Evolutionary conservation across 2,797 vertebrate species (phyloP).

Genomic region (Alcedo atthis): DNA sequence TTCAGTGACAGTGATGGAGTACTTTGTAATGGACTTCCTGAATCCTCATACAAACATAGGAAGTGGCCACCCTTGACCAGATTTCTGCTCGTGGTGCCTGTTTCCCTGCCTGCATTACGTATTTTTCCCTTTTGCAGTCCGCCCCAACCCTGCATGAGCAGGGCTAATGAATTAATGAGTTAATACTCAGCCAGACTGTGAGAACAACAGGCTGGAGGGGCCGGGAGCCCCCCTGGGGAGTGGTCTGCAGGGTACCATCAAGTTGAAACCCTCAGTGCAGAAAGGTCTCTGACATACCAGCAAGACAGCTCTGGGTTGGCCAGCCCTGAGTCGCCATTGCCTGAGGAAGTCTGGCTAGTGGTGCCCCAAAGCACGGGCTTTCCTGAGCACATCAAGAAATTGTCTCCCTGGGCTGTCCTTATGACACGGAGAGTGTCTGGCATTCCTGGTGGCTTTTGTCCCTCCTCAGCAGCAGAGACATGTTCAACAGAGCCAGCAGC

Average conservation of each 20-base stretch:
- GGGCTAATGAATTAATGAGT: background rate
- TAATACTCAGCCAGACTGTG: background rate
- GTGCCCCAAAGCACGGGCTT: background rate
- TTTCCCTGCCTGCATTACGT: conserved; percentile 32
- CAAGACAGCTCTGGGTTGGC: background rate
- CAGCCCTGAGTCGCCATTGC: accelerated
- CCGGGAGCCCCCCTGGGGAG: background rate
- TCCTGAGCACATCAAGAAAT: background rate
- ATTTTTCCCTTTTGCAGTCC: conserved; percentile 33
- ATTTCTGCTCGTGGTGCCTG: conserved; percentile 27
- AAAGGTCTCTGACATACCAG: background rate
- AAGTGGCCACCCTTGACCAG: conserved; percentile 68
- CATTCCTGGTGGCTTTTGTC: background rate
- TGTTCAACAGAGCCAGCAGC: background rate
- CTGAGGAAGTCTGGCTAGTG: background rate
- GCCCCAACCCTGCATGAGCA: accelerated
- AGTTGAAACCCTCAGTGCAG: background rate
- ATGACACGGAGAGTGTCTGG: background rate
- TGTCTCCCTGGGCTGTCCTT: background rate
- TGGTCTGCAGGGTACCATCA: background rate
- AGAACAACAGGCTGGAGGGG: background rate
- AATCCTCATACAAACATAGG: conserved; percentile 40
- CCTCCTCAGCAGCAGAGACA: background rate
- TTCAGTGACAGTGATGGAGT: conserved; percentile 63
- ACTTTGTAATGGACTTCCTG: conserved; percentile 56